Conservation (phyloP, 1,140 invertebrate species). For the Drosophila novamexicana region DNA sequence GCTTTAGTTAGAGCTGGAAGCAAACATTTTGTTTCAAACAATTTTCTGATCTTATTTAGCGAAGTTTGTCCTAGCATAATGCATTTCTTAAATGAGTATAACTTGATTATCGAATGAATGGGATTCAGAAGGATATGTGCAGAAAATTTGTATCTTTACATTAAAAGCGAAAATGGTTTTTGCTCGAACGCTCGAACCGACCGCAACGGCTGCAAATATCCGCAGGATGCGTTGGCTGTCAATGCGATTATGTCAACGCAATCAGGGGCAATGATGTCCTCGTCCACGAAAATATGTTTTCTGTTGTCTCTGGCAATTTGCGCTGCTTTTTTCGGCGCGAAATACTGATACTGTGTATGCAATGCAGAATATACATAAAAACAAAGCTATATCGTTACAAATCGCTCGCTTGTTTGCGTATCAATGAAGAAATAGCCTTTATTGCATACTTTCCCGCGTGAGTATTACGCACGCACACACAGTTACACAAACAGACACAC, state of each 20-base stretch:
- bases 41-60: conserved; percentile 2
- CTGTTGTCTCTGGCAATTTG: conserved; percentile 53
- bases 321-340: background rate
- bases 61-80: conserved; percentile 2
- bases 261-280: conserved; percentile 49
- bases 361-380: background rate
- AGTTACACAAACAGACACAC: background rate
- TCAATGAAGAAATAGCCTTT: conserved; percentile 73
- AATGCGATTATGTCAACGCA: conserved; percentile 76
- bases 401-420: conserved; percentile 68
- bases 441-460: conserved; percentile 72
- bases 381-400: conserved; percentile 55
- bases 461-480: conserved; percentile 40
- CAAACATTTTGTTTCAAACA: background rate
- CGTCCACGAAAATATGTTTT: conserved; percentile 54
- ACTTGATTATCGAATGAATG: conserved; percentile 4
- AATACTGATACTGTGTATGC: background rate
- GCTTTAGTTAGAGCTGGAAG: too few relatives aligned
- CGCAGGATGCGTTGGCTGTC: conserved; percentile 70
- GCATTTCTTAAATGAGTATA: background rate
- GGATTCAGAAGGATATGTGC: background rate
- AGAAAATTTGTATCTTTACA: conserved; percentile 3
- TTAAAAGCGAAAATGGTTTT: background rate
- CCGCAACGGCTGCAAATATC: conserved; percentile 55
- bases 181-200: background rate